Evolutionary conservation across 2,113 vertebrate species (phyloP), one percentile per base, ranked within the genome.

Genomic region (Perca flavescens): DNA sequence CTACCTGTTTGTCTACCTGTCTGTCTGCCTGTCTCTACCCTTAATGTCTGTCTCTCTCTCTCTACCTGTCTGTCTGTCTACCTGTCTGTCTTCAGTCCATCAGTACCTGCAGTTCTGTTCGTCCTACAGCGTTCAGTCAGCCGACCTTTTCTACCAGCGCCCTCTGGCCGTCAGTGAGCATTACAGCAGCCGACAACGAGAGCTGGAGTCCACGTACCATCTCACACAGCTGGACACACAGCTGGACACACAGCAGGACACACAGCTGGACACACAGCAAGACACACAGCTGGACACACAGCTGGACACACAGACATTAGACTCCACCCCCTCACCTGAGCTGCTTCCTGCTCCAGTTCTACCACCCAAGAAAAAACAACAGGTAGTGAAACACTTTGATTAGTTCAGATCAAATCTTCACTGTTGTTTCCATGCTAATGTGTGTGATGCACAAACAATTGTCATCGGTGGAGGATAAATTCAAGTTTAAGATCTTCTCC

Each of bases 81-180:
- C 70, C 13, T 54, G 25, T 49, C 21, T 74, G 25, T 71, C 4
- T 25, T 3, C 96, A 99, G 98, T 99, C 94, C 93, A 95, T 88
- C 94, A 97, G 5, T 99, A 99, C 85, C 97, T 99, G 93, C 96
- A 97, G 95, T 95, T 97, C 64, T 95, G 97, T 5, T 96, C 97
- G 56, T 96, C 98, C 74, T 99, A 98, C 92, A 97, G 95, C 0
- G 92, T 95, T 96, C 0, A 96, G 96, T 94, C 97, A 94, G 17
- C 88, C 0, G 81, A 56, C 67, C 95, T 95, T 58, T 87, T 99
- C 95, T 98, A 99, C 95, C 96, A 97, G 94, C 97, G 94, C 0
- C 96, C 97, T 0, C 95, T 96, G 90, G 97, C 93, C 3, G 95
- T 96, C 63, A 96, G 96, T 92, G 95, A 86, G 53, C 56, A 96